Percentiles rank a stretch among this genome's conserved stretches.
Conservation (phyloP, 2,888 invertebrate species). For the Melinopterus prodromus region DNA sequence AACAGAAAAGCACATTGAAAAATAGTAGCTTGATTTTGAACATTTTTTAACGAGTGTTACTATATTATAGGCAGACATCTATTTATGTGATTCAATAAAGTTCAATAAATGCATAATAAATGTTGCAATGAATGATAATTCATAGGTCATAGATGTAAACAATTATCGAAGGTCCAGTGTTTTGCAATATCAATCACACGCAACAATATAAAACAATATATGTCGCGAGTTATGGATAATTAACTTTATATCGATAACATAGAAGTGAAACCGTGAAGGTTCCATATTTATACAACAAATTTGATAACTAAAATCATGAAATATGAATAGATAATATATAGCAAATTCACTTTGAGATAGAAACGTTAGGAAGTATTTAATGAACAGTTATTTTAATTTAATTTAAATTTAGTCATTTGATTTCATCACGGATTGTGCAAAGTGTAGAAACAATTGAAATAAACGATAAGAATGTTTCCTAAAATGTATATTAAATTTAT, state of each 20-base stretch:
- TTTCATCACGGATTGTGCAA: neutral
- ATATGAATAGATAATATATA: no score
- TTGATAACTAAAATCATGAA: no score
- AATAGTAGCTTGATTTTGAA: no score
- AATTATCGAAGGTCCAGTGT: neutral
- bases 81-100: no score
- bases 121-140: neutral
- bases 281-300: no score
- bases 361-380: neutral
- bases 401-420: neutral
- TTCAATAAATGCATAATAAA: neutral
- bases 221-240: no score
- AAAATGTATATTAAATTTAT: neutral
- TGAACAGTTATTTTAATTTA: neutral
- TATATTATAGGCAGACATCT: no score
- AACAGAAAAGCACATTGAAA: neutral
- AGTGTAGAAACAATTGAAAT: neutral
- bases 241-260: no score
- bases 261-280: no score
- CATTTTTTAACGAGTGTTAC: no score
- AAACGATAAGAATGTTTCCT: neutral
- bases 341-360: neutral
- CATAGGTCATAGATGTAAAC: neutral
- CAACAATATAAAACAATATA: neutral
- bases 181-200: neutral